These are phyloP conservation scores for Panopea generosa DNA, from an alignment of 2,888 invertebrate species.

Conservation along the genomic window DNA sequence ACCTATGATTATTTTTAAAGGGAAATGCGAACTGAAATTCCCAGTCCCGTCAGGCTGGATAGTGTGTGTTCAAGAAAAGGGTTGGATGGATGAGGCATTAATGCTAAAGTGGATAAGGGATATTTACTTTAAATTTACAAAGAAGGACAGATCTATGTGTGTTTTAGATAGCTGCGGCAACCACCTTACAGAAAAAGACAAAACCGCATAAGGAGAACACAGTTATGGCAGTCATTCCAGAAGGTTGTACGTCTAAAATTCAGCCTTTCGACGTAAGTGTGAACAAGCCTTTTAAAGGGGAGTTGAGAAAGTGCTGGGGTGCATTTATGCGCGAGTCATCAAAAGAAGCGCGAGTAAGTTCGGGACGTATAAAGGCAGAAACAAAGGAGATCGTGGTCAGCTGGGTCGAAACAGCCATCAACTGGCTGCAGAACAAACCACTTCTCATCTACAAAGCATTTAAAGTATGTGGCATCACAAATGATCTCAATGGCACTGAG, in stretches of 20 bases:
- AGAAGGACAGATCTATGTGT: conserved; percentile 26
- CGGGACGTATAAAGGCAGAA: not conserved
- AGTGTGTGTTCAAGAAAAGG: conserved; percentile 30
- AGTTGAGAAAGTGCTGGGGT: not conserved
- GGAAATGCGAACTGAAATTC: conserved; percentile 20
- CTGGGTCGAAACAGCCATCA: conserved; percentile 3
- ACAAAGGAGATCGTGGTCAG: conserved; percentile 7
- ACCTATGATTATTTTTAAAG: conserved; percentile 44
- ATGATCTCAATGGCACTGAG: not conserved
- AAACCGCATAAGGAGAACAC: conserved; percentile 16
- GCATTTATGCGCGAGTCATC: not conserved
- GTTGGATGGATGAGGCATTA: conserved; percentile 31
- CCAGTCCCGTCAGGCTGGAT: conserved; percentile 18
- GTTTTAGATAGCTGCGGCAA: conserved; percentile 38
- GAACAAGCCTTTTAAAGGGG: conserved; percentile 40
- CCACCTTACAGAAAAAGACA: conserved; percentile 31
- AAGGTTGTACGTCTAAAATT: conserved; percentile 39
- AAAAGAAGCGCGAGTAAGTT: too few relatives aligned
- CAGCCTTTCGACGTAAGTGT: conserved; percentile 38
- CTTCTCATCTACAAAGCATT: not conserved
- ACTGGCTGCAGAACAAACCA: not conserved
- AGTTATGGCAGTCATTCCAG: conserved; percentile 30
- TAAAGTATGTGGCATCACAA: not conserved
- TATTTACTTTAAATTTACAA: conserved; percentile 13
- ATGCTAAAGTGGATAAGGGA: conserved; percentile 34